Evolutionary conservation across 2,113 vertebrate species (phyloP).

Genomic region (Macquaria ambigua): DNA sequence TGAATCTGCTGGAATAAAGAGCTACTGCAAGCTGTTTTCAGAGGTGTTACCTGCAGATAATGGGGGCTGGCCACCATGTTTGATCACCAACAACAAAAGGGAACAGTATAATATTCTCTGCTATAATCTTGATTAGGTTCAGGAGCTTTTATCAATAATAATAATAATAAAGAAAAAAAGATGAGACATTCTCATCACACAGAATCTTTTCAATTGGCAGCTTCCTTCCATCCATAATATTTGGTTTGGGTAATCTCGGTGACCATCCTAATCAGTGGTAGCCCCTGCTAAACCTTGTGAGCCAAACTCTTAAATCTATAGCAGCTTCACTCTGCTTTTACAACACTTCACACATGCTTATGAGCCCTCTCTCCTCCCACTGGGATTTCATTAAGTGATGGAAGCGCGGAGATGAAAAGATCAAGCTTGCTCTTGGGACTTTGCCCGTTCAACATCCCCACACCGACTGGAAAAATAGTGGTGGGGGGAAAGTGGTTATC

Average conservation of each 20-base stretch:
- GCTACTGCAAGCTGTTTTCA: neutral
- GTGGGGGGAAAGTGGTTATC: conserved; percentile 41
- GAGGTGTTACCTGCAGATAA: conserved; percentile 1
- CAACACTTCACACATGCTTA: conserved; percentile 47
- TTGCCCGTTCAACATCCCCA: conserved; percentile 31
- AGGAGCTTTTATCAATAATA: neutral
- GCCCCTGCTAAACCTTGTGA: neutral
- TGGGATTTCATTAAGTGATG: conserved; percentile 64
- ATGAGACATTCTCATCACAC: neutral
- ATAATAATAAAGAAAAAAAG: neutral
- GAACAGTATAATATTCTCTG: neutral
- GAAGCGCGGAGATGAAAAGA: conserved; percentile 60
- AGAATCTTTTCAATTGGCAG: neutral
- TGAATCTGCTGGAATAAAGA: conserved; percentile 4
- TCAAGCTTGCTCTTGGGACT: conserved; percentile 53
- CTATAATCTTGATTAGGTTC: neutral
- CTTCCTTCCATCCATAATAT: neutral
- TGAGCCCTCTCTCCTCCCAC: conserved; percentile 30
- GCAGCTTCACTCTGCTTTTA: neutral
- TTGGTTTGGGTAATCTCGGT: neutral
- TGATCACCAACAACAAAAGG: neutral
- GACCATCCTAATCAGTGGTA: conserved; percentile 9
- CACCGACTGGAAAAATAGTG: conserved; percentile 23
- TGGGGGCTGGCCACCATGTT: neutral
- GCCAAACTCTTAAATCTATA: conserved; percentile 28